A percentile compares a stretch with the other conserved stretches of the same genome.
These are phyloP conservation scores for Pagetopsis macropterus DNA, from an alignment of 2,797 vertebrate species.

Conservation along the genomic window DNA sequence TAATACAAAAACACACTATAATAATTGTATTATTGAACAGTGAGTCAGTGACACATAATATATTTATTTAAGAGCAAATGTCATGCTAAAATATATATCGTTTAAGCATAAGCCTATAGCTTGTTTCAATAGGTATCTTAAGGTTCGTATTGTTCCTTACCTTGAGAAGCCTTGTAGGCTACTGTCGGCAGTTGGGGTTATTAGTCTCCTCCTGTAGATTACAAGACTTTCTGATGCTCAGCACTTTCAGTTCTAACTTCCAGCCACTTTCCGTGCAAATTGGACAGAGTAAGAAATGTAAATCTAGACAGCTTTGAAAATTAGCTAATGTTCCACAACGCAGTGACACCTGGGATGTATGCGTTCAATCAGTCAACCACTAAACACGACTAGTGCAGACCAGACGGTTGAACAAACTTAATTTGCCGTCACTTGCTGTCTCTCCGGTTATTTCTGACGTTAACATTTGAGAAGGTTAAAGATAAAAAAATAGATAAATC, in stretches of 20 bases:
- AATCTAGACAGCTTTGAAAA: neutral
- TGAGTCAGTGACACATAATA: too few relatives aligned
- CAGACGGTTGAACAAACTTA: neutral
- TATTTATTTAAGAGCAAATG: neutral
- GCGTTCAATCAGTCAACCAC: neutral
- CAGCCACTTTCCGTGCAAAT: neutral
- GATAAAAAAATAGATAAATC: neutral
- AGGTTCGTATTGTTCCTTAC: constrained; percentile 15
- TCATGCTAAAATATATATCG: neutral
- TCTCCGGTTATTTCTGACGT: neutral
- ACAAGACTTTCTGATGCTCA: neutral
- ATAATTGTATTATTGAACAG: neutral
- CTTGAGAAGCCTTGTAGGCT: neutral
- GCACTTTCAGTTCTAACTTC: neutral
- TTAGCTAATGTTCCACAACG: too few relatives aligned
- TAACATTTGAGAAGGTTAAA: accelerated
- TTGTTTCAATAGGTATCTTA: neutral
- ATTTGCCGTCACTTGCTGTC: neutral
- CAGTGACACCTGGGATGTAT: neutral
- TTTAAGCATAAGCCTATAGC: neutral
- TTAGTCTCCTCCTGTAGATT: neutral
- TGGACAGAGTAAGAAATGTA: neutral
- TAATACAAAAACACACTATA: neutral
- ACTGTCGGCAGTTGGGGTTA: neutral
- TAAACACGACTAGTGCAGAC: neutral